phyloP scores from a whole-genome alignment of 2,888 invertebrate species.

The Melinaea marsaeus region DNA sequence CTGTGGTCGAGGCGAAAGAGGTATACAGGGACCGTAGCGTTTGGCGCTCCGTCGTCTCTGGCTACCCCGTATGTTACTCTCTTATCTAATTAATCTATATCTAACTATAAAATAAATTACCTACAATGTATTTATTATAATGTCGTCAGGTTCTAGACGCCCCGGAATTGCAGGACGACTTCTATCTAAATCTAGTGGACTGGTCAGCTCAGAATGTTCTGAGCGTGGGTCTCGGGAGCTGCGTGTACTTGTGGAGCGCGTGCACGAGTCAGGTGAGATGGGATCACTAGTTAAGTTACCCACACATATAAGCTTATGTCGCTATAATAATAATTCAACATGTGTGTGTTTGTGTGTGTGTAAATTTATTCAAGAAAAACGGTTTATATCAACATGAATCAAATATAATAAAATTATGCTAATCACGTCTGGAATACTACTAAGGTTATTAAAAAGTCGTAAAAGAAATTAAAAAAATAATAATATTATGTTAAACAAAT shows the following conservation, averaged over 20 bases:
- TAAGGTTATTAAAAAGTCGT: neutral
- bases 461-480: neutral
- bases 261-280: conserved; percentile 92
- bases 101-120: neutral
- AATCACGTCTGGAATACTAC: neutral
- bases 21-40: no score
- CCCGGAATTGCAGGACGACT: conserved; percentile 98
- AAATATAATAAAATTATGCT: neutral
- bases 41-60: no score
- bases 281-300: neutral
- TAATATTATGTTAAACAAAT: neutral
- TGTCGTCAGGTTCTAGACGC: conserved; percentile 86
- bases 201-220: conserved; percentile 99
- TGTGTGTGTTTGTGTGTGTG: no score
- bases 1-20: no score
- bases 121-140: neutral
- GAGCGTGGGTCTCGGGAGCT: conserved; percentile 97
- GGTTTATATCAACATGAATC: neutral
- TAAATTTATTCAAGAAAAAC: neutral
- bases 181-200: conserved; percentile 98
- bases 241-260: conserved; percentile 99
- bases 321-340: no score
- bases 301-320: neutral
- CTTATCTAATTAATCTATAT: no score
- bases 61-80: no score